Percentiles rank a stretch among this genome's conserved stretches.
Conservation (phyloP, 2,888 invertebrate species). For the Heteromyza rotundicornis region DNA sequence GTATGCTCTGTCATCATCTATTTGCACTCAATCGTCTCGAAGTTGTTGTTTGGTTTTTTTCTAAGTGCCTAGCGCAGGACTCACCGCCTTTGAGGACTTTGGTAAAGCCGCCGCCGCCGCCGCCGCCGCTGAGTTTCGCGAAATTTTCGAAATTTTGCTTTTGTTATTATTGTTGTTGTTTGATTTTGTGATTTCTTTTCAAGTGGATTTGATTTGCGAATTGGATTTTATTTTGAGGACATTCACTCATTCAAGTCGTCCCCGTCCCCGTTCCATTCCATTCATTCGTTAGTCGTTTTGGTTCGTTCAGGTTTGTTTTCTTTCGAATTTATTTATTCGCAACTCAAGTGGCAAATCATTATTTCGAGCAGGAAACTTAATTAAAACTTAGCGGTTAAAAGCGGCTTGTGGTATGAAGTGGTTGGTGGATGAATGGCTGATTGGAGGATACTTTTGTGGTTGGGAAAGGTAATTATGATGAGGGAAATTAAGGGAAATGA, state of each 20-base stretch:
- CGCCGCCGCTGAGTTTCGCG: neutral
- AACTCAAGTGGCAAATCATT: constrained; percentile 51
- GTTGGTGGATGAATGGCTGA: no score
- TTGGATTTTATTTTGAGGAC: constrained; percentile 37
- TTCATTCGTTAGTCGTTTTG: constrained; percentile 27
- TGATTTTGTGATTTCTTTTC: constrained; percentile 38
- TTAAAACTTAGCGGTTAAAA: constrained; percentile 52
- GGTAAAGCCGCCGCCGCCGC: constrained; percentile 37
- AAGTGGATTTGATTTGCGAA: constrained; percentile 49
- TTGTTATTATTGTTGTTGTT: constrained; percentile 23
- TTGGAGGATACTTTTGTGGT: no score
- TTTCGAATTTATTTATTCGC: constrained; percentile 33
- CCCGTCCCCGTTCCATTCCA: constrained; percentile 21
- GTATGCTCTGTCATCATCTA: neutral
- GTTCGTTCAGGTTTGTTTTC: constrained; percentile 19
- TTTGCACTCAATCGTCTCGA: neutral
- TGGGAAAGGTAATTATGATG: no score
- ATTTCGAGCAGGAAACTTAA: constrained; percentile 50
- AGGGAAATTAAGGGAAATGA: no score
- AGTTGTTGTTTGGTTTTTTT: neutral
- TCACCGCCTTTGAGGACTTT: neutral
- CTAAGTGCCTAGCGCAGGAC: no score
- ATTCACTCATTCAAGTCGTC: neutral
- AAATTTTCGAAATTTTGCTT: constrained; percentile 6
- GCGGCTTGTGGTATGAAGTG: no score